Evolutionary conservation across 2,113 vertebrate genomes (phyloP), one percentile per base, ranked within the genome.

Genomic region (Cryptotis parvus): DNA sequence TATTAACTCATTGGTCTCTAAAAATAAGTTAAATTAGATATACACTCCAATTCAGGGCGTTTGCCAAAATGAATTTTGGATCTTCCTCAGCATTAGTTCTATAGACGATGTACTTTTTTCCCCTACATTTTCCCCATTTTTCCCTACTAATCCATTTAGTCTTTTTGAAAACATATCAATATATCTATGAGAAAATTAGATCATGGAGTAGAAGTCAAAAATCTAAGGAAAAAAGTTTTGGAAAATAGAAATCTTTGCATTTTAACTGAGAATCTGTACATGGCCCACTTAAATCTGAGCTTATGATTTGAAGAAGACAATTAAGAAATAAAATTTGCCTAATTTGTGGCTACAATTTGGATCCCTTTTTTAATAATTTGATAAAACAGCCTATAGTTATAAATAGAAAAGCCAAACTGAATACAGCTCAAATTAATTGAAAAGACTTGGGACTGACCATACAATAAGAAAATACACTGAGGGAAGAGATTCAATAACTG

Each of bases 321-420:
- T 18, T 72, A 41, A 73, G 61, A 82, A 55, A 29, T 78, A 31
- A 80, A 87, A 75, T 78, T 49, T 78, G 70, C 27, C n/a, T 61
- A 81, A 76, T 76, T 87, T 84, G 31, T 49, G 10, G 3, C 11
- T 74, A 80, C 27, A 9, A 43, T 70, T 27, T 72, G n/a, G 3
- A 4, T 37, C 72, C 75, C 3, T 35, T 76, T 66, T 35, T 43
- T 43, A 68, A 74, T 16, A 83, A 78, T 52, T 82, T 33, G 10
- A 35, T 90, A 49, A 43, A 94, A 45, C 7, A 80, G 26, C 31
- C 55, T 9, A 88, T 92, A 83, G 7, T 15, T 76, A 41, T 70
- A 83, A 92, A 58, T 26, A 61, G 73, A 94, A 86, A 93, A 1
- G 41, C 29, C n/a, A 80, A 14, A 90, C 89, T 93, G 66, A 92